Conservation (phyloP, 1,140 invertebrate genomes). For the Choristoneura fumiferana region DNA sequence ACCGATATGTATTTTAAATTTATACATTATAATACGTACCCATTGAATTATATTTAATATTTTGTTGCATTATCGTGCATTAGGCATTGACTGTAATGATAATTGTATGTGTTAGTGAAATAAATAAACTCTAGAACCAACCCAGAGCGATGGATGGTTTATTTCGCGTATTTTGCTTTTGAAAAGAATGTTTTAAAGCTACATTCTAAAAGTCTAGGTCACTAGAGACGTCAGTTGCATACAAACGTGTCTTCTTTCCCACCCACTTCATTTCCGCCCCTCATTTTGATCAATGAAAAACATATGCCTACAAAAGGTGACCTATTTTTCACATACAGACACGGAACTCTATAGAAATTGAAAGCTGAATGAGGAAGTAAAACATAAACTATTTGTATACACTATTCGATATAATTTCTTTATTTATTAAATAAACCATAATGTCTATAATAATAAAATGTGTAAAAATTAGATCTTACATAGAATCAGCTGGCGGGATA, state of each 20-base stretch:
- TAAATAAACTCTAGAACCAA: too few species aligned
- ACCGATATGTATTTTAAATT: too few species aligned
- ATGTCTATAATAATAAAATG: not conserved
- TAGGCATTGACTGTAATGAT: too few species aligned
- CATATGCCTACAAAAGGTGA: constrained; percentile 9
- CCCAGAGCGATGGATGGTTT: too few species aligned
- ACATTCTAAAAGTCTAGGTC: too few species aligned
- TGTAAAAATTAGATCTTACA: constrained; percentile 13
- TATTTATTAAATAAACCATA: constrained; percentile 4
- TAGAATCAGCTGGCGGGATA: constrained; percentile 17
- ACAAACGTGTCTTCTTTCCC: constrained; percentile 5
- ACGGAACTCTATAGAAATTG: not conserved
- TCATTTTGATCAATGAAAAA: constrained; percentile 17
- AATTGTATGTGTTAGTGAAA: too few species aligned
- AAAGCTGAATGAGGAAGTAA: not conserved
- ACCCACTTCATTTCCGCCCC: constrained; percentile 6
- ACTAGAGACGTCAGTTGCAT: not conserved
- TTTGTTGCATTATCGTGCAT: too few species aligned
- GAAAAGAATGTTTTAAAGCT: too few species aligned
- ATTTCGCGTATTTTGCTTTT: too few species aligned
- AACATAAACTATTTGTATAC: not conserved
- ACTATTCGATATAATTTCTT: constrained; percentile 6
- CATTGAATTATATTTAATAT: too few species aligned
- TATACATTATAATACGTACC: too few species aligned
- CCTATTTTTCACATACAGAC: constrained; percentile 5